These are phyloP conservation scores for Sorex fumeus DNA, from an alignment of 2,113 vertebrate genomes.

Conservation along the genomic window DNA sequence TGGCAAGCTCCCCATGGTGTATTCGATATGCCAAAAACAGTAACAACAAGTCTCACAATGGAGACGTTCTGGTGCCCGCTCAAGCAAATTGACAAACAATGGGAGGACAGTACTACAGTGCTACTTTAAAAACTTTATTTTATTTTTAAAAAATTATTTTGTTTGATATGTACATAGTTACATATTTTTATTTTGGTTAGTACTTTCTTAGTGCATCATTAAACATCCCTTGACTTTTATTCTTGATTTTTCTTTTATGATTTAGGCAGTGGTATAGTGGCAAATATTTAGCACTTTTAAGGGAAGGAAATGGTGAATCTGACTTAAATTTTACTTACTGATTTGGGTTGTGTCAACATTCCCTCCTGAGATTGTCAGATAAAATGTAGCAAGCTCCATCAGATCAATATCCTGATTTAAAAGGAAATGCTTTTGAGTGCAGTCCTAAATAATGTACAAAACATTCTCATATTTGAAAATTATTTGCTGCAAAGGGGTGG, in stretches of 20 bases:
- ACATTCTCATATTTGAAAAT: not conserved
- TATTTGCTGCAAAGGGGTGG: not conserved
- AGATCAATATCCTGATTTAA: not conserved
- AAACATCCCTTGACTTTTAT: not conserved
- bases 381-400: not conserved
- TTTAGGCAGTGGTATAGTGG: not conserved
- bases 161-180: not conserved
- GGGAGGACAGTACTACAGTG: no score
- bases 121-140: not conserved
- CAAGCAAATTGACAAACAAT: no score
- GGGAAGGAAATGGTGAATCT: not conserved
- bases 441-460: conserved; percentile 1
- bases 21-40: no score
- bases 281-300: not conserved
- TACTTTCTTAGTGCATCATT: conserved; percentile 13
- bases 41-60: no score
- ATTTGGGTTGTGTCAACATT: not conserved
- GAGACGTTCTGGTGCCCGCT: no score
- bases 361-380: not conserved
- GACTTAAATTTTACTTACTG: not conserved
- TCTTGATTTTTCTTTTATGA: not conserved
- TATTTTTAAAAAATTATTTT: conserved; percentile 27
- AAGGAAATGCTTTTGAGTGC: conserved; percentile 11
- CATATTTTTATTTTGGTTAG: not conserved
- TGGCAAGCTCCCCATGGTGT: no score